phyloP scores from a whole-genome alignment of 2,113 vertebrate species.

The Amblyopsis rosae region DNA sequence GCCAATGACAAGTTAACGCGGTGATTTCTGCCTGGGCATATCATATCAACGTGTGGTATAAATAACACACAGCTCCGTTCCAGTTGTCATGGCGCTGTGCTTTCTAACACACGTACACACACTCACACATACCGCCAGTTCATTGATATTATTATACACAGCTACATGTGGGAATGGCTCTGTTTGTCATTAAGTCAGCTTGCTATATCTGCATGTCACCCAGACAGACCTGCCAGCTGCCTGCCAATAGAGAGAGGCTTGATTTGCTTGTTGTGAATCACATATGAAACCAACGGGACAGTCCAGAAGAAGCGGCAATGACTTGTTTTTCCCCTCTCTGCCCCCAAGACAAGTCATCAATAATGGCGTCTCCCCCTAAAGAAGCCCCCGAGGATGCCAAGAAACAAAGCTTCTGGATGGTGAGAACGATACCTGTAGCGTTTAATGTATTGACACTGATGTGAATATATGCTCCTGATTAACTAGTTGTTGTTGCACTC shows the following conservation, averaged over 20 bases:
- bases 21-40: neutral
- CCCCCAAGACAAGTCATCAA: slow-evolving; percentile 35
- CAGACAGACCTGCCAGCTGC: slow-evolving; percentile 32
- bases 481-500: no score
- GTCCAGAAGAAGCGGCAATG: slow-evolving; percentile 14
- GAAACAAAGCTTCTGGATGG: slow-evolving; percentile 81
- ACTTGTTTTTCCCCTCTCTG: slow-evolving; percentile 20
- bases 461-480: no score
- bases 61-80: slow-evolving; percentile 34
- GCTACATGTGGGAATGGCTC: neutral
- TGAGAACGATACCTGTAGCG: slow-evolving; percentile 53
- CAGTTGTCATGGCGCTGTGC: slow-evolving; percentile 39
- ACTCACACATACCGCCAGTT: neutral
- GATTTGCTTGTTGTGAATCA: slow-evolving; percentile 21
- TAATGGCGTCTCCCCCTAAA: slow-evolving; percentile 69
- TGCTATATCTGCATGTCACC: slow-evolving; percentile 12
- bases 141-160: slow-evolving; percentile 21
- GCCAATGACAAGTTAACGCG: no score
- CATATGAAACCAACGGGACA: slow-evolving; percentile 29
- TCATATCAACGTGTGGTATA: slow-evolving; percentile 33
- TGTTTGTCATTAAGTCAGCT: slow-evolving; percentile 20
- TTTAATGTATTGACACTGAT: no score
- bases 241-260: slow-evolving; percentile 30
- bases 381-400: slow-evolving; percentile 62
- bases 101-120: slow-evolving; percentile 3